phyloP scores from a whole-genome alignment of 2,113 vertebrate species.

The Caracal caracal region DNA sequence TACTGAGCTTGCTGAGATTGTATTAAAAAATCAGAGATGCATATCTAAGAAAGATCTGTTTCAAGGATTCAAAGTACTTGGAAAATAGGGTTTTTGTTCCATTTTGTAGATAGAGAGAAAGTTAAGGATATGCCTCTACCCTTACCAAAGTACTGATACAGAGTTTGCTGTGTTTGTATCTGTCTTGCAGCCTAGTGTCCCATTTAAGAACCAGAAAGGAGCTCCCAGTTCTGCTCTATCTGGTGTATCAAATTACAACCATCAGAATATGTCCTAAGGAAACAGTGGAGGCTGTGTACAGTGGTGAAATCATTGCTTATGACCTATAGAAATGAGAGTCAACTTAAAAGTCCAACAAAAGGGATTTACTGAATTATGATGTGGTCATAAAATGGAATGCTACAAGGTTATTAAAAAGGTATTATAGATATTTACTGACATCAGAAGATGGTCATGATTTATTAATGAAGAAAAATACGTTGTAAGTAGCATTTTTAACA shows the following conservation, averaged over 20 bases:
- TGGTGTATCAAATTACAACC: neutral
- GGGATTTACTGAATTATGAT: neutral
- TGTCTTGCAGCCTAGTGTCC: neutral
- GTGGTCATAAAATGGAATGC: neutral
- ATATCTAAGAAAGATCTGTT: neutral
- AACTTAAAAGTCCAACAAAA: neutral
- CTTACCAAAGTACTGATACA: neutral
- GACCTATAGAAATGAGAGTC: neutral
- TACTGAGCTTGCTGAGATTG: neutral
- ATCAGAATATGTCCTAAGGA: neutral
- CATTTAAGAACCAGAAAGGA: neutral
- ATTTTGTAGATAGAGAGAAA: neutral
- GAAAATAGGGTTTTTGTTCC: neutral
- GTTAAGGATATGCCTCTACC: neutral
- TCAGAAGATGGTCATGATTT: neutral
- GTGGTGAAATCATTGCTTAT: neutral
- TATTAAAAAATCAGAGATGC: neutral
- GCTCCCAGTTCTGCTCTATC: neutral
- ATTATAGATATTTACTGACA: neutral
- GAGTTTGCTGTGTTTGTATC: neutral
- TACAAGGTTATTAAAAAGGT: neutral
- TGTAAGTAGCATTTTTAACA: neutral
- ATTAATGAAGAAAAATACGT: slow-evolving; percentile 23
- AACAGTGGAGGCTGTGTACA: neutral
- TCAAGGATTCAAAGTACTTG: neutral